phyloP scores from a whole-genome alignment of 2,888 invertebrate genomes.

The Cantharis rustica region DNA sequence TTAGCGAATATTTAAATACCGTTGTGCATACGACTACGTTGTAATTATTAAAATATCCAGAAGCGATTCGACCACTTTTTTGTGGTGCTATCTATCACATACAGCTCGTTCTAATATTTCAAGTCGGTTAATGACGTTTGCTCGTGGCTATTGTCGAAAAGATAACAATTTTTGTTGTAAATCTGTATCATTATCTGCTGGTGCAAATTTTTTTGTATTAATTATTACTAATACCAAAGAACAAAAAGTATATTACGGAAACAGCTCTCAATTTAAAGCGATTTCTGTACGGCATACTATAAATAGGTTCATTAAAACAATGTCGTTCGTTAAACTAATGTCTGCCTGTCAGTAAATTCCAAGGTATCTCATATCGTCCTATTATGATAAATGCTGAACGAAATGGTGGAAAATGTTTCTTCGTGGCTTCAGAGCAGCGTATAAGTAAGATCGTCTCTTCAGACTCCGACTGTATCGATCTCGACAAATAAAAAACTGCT shows the following conservation, averaged over 20 bases:
- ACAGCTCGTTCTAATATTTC: neutral
- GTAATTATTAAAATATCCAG: slow-evolving; percentile 1
- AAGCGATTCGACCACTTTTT: neutral
- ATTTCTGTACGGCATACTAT: neutral
- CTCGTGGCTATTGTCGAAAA: neutral
- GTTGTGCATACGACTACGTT: neutral
- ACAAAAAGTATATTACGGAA: neutral
- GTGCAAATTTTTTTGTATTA: neutral
- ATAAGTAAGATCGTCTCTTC: neutral
- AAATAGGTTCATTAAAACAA: neutral
- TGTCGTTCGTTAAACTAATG: neutral
- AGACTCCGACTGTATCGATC: neutral
- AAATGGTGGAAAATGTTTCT: neutral
- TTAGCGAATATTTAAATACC: neutral
- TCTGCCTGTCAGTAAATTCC: neutral
- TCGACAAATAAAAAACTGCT: neutral
- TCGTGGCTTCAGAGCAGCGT: neutral
- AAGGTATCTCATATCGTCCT: neutral
- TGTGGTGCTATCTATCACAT: neutral
- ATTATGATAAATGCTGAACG: neutral
- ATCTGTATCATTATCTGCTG: neutral
- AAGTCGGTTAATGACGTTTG: neutral
- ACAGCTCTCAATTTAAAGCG: neutral
- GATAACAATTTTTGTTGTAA: neutral
- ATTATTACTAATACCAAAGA: neutral